A percentile compares a stretch with the other conserved stretches of the same genome.
phyloP scores from a whole-genome alignment of 2,797 vertebrate genomes.

The Chiroxiphia lanceolata region DNA sequence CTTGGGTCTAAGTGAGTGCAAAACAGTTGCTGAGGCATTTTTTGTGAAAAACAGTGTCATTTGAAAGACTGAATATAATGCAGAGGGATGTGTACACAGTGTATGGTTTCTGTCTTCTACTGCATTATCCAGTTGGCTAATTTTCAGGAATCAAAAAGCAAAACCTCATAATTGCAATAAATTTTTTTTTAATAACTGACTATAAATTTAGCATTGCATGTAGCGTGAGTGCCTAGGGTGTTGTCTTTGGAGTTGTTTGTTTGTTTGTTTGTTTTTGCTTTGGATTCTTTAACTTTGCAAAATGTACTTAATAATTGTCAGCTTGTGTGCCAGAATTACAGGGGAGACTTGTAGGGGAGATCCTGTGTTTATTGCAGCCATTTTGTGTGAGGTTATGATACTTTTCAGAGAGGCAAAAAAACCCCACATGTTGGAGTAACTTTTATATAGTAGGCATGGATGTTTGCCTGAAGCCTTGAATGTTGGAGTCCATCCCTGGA shows the following conservation, averaged over 20 bases:
- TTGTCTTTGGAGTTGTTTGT: not conserved
- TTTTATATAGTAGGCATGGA: not conserved
- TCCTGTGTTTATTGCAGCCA: not conserved
- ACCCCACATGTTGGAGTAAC: not conserved
- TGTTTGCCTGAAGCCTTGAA: not conserved
- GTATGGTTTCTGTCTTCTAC: not conserved
- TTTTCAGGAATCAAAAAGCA: not conserved
- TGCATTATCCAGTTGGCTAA: not conserved
- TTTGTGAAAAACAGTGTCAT: not conserved
- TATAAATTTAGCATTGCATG: not conserved
- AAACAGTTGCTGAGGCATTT: constrained; percentile 19
- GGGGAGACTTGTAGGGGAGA: not conserved
- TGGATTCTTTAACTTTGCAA: not conserved
- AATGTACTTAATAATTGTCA: not conserved
- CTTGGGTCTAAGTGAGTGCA: not conserved
- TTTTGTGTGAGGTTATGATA: not conserved
- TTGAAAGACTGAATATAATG: not conserved
- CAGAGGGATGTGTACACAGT: not conserved
- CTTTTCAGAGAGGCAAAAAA: not conserved
- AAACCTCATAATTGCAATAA: not conserved
- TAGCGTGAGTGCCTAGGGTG: rapidly evolving
- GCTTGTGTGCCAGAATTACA: not conserved
- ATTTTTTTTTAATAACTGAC: not conserved
- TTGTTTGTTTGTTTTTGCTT: not conserved
- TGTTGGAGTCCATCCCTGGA: not conserved